These are phyloP conservation scores for Meriones psammophilus DNA, from an alignment of 2,797 vertebrate genomes.

Conservation along the genomic window DNA sequence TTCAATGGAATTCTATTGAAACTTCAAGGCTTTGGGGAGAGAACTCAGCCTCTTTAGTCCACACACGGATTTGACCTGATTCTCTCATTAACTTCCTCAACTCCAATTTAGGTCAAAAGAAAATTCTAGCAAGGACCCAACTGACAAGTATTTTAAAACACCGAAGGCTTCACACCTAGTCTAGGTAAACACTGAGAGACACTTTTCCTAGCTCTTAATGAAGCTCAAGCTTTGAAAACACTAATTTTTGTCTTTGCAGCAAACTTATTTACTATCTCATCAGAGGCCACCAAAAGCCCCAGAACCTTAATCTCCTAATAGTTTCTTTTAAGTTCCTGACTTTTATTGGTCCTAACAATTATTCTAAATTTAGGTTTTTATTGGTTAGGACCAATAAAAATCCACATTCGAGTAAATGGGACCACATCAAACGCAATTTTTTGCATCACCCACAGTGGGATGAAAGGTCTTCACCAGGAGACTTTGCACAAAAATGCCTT, in stretches of 20 bases:
- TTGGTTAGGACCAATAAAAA: constrained; percentile 47
- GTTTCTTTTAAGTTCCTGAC: constrained; percentile 35
- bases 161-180: not conserved
- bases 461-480: not conserved
- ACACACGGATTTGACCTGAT: constrained; percentile 63
- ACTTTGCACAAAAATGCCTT: not conserved
- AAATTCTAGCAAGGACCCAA: constrained; percentile 54
- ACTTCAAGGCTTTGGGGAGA: constrained; percentile 55
- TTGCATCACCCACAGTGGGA: not conserved
- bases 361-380: constrained; percentile 51
- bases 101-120: constrained; percentile 48
- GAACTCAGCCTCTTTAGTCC: constrained; percentile 37
- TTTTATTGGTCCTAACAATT: constrained; percentile 42
- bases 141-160: constrained; percentile 40
- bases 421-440: constrained; percentile 1
- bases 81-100: constrained; percentile 68
- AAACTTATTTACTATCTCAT: not conserved
- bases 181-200: not conserved
- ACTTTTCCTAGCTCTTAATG: not conserved
- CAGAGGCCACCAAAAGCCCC: not conserved
- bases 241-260: not conserved
- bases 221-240: not conserved
- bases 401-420: constrained; percentile 8
- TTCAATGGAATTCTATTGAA: constrained; percentile 80
- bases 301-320: constrained; percentile 45